Conservation (phyloP, 1,140 invertebrate genomes). For the Euura saliciscinereae region DNA sequence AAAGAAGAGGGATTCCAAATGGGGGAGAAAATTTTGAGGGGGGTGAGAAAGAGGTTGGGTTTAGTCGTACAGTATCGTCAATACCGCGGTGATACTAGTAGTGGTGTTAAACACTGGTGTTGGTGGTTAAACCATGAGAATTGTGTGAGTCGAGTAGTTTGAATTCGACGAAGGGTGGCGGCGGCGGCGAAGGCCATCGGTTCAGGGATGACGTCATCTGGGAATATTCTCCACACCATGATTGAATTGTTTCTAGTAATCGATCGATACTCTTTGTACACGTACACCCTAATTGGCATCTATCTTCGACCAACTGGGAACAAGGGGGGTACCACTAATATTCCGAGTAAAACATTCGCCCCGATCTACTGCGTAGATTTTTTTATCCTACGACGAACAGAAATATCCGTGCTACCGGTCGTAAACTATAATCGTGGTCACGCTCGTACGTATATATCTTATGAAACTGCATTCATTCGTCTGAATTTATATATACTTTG, state of each 20-base stretch:
- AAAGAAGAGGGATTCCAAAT: slow-evolving; percentile 17
- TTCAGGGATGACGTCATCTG: background rate
- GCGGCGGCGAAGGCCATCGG: background rate
- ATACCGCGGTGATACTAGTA: background rate
- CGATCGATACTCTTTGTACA: background rate
- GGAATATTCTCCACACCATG: background rate
- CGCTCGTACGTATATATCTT: too few species aligned
- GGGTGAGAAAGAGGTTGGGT: slow-evolving; percentile 25
- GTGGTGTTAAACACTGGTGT: background rate
- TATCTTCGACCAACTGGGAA: too few species aligned
- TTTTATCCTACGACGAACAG: too few species aligned
- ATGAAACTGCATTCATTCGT: too few species aligned
- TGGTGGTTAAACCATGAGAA: slow-evolving; percentile 4
- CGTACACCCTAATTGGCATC: background rate
- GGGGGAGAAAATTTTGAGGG: slow-evolving; percentile 11
- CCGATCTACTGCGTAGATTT: too few species aligned
- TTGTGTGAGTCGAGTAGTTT: background rate
- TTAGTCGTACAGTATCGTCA: slow-evolving; percentile 9
- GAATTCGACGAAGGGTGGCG: background rate
- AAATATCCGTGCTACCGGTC: too few species aligned
- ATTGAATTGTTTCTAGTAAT: slow-evolving; percentile 10
- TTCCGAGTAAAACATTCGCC: too few species aligned
- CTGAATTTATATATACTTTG: too few species aligned
- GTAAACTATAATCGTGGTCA: too few species aligned
- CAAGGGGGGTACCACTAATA: too few species aligned